A percentile compares a stretch with the other conserved stretches of the same genome.
phyloP scores from a whole-genome alignment of 1,140 invertebrate species.

The Heliconius eleuchia region DNA sequence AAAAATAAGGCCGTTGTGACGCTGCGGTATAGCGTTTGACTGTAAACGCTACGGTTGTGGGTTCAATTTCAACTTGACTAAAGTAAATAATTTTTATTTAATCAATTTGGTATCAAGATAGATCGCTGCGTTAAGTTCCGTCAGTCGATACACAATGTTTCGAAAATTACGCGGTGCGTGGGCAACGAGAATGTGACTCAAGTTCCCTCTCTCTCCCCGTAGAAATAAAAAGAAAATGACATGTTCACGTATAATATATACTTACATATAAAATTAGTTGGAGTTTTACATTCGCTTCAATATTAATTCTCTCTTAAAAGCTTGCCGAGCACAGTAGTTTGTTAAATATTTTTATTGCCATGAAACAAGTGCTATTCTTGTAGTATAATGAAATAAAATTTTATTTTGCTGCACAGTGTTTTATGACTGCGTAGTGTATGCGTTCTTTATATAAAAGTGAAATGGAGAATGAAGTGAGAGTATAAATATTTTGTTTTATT shows the following conservation, averaged over 20 bases:
- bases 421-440: not conserved
- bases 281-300: not conserved
- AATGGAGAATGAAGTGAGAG: not conserved
- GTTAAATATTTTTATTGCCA: constrained; percentile 10
- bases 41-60: no score
- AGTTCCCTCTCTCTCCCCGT: no score
- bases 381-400: constrained; percentile 3
- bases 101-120: no score
- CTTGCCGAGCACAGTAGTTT: not conserved
- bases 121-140: no score
- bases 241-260: not conserved
- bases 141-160: no score
- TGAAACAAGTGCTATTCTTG: constrained; percentile 12
- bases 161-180: no score
- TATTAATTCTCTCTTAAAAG: constrained; percentile 7
- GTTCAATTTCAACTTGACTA: no score
- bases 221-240: no score
- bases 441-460: constrained; percentile 23
- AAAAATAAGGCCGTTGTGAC: no score
- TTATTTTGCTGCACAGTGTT: not conserved
- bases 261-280: not conserved
- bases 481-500: not conserved
- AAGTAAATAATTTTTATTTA: no score
- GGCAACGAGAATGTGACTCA: no score
- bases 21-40: no score